Evolutionary conservation across 2,113 vertebrate genomes (phyloP).

Genomic region (Lipophrys pholis): DNA sequence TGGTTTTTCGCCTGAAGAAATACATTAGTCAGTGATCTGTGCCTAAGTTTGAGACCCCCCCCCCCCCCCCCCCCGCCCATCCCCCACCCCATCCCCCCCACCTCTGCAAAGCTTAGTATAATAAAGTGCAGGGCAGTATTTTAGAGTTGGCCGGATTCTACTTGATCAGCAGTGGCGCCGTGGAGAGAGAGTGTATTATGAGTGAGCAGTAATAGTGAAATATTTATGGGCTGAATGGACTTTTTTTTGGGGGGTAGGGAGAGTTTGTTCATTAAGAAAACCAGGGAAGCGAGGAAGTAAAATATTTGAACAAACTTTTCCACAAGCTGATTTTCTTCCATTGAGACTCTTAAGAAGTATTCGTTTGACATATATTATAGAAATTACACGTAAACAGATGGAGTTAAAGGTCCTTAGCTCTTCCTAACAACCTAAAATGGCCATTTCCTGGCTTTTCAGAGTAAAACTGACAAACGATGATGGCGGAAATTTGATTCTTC

Average conservation of each 20-base stretch:
- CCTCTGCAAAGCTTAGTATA: constrained; percentile 19
- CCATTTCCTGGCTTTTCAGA: too few species aligned
- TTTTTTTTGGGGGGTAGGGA: not conserved
- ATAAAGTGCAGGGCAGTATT: constrained; percentile 24
- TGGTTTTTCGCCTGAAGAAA: constrained; percentile 53
- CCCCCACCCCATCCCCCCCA: too few species aligned
- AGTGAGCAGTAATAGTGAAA: constrained; percentile 6
- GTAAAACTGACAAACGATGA: too few species aligned
- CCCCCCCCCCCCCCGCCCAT: too few species aligned
- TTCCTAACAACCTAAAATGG: too few species aligned
- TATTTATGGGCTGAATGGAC: constrained; percentile 13
- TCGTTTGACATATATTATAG: too few species aligned
- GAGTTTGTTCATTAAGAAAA: constrained; percentile 16
- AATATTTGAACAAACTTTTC: too few species aligned
- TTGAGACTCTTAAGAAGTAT: too few species aligned
- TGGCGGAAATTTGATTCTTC: too few species aligned
- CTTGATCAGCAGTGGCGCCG: constrained; percentile 19
- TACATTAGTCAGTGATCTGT: constrained; percentile 70
- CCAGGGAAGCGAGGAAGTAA: not conserved
- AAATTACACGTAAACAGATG: too few species aligned
- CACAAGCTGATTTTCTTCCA: too few species aligned
- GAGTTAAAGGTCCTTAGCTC: too few species aligned
- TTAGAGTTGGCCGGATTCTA: constrained; percentile 16
- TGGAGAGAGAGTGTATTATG: constrained; percentile 4
- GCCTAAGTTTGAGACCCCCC: constrained; percentile 20